phyloP scores from a whole-genome alignment of 2,888 invertebrate species.

The Idaea straminata region DNA sequence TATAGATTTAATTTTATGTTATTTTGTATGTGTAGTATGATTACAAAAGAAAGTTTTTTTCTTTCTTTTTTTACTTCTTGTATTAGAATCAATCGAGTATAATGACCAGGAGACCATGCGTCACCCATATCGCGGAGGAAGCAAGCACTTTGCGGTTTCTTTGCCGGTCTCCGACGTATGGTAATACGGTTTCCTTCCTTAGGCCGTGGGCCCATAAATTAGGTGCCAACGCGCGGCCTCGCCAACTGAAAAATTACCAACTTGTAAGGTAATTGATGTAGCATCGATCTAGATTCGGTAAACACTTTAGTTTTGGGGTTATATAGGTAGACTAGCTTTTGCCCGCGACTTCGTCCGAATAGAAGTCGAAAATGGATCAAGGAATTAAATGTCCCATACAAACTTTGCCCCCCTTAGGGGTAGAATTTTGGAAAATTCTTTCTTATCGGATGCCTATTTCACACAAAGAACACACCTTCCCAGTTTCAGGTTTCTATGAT shows the following conservation, averaged over 20 bases:
- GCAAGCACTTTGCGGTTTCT: constrained; percentile 51
- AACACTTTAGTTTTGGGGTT: neutral
- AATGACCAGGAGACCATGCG: constrained; percentile 39
- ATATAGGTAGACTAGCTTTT: too few species aligned
- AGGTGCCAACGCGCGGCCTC: constrained; percentile 62
- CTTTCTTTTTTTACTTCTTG: neutral
- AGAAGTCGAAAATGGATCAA: too few species aligned
- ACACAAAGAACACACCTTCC: too few species aligned
- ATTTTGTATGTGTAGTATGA: neutral
- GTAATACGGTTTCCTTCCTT: constrained; percentile 73
- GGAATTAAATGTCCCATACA: too few species aligned
- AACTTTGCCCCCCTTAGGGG: too few species aligned
- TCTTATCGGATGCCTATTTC: too few species aligned
- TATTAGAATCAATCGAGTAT: constrained; percentile 14
- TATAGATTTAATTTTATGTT: neutral
- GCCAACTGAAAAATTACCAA: constrained; percentile 71
- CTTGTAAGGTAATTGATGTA: constrained; percentile 52
- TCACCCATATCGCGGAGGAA: constrained; percentile 56
- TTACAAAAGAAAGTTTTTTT: neutral
- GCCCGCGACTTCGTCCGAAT: too few species aligned
- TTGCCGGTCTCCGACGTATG: constrained; percentile 68
- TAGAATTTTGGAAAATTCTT: too few species aligned
- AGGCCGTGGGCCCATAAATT: constrained; percentile 66
- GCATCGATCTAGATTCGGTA: constrained; percentile 35
- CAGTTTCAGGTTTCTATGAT: too few species aligned